Conservation (phyloP, 1,140 invertebrate species). For the Forficula auricularia region DNA sequence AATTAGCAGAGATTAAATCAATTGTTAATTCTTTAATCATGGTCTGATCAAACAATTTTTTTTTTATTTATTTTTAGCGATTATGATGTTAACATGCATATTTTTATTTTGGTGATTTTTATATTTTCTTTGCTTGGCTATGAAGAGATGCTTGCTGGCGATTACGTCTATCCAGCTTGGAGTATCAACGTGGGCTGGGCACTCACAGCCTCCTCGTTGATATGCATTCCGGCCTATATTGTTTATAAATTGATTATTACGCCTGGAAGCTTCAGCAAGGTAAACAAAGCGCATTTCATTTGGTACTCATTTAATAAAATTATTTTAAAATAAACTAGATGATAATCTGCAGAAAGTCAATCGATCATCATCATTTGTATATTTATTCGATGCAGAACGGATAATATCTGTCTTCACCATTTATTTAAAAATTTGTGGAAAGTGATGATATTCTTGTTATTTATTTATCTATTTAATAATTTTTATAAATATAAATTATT, state of each 20-base stretch:
- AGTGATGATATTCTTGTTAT: too few species aligned
- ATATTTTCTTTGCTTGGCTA: constrained; percentile 44
- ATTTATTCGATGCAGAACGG: too few species aligned
- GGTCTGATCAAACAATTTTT: too few species aligned
- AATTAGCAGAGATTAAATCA: too few species aligned
- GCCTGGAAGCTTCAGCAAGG: constrained; percentile 32
- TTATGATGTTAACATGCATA: constrained; percentile 12
- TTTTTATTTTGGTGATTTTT: constrained; percentile 53
- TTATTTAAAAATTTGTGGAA: too few species aligned
- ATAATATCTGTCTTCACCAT: too few species aligned
- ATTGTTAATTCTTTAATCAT: too few species aligned
- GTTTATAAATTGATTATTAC: constrained; percentile 36
- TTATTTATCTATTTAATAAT: too few species aligned
- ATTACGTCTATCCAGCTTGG: constrained; percentile 48
- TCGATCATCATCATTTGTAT: too few species aligned
- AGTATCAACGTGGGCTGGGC: constrained; percentile 51
- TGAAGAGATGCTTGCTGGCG: constrained; percentile 40
- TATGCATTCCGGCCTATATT: constrained; percentile 49
- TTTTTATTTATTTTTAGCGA: constrained; percentile 1
- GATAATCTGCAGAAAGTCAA: neutral
- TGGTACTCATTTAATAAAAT: neutral
- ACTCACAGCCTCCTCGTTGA: constrained; percentile 49
- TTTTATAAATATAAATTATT: too few species aligned
- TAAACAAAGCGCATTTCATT: constrained; percentile 16
- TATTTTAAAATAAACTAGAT: neutral